phyloP scores from a whole-genome alignment of 2,113 vertebrate genomes.

The Ceyx margarethae region DNA sequence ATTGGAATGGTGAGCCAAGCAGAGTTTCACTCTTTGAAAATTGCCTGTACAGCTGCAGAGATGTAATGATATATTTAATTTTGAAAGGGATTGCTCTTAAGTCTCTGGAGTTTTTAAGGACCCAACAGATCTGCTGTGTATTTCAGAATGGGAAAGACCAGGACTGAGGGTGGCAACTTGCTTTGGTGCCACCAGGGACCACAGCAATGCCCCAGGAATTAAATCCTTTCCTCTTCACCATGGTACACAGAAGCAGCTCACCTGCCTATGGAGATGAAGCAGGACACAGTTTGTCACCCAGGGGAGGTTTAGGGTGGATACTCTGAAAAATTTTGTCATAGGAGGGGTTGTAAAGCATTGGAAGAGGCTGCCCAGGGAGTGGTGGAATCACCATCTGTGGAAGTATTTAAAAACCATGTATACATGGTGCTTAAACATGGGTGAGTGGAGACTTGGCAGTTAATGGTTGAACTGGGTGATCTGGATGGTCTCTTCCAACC shows the following conservation, averaged over 20 bases:
- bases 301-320: neutral
- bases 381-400: neutral
- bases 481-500: neutral
- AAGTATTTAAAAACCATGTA: neutral
- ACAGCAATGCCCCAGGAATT: neutral
- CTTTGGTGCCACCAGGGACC: neutral
- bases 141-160: neutral
- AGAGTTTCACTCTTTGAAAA: neutral
- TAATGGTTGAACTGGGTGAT: neutral
- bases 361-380: neutral
- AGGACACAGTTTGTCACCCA: neutral
- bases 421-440: neutral
- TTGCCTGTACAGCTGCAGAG: neutral
- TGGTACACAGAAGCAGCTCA: neutral
- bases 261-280: neutral
- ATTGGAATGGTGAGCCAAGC: neutral
- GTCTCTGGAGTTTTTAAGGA: neutral
- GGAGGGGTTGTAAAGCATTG: neutral
- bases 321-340: neutral
- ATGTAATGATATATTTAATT: neutral
- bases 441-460: neutral
- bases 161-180: rapidly evolving
- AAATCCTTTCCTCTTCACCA: neutral
- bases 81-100: neutral
- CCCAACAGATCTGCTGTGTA: neutral